Percentiles rank a stretch among this genome's conserved stretches.
Evolutionary conservation across 2,797 vertebrate species (phyloP).

Genomic region (Heliangelus exortis): DNA sequence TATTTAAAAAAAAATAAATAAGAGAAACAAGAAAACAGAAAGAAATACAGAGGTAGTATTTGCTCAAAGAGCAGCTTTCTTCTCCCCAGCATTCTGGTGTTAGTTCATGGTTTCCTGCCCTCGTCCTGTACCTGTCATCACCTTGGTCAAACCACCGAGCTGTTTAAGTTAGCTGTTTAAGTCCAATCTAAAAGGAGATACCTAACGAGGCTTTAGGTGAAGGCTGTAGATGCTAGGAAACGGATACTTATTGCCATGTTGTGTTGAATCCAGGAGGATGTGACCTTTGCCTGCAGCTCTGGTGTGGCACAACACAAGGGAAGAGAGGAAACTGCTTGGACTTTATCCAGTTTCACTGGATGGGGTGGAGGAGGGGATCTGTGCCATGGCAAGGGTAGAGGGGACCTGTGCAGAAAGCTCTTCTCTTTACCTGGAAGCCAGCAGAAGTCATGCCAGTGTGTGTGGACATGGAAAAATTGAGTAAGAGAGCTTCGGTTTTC

Average conservation of each 20-base stretch:
- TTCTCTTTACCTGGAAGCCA: conserved; percentile 10
- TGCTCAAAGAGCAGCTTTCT: neutral
- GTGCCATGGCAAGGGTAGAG: neutral
- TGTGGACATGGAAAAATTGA: neutral
- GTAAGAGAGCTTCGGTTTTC: neutral
- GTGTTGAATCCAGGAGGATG: neutral
- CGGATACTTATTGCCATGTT: neutral
- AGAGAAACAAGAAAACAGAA: neutral
- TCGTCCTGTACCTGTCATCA: neutral
- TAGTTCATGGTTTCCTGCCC: neutral
- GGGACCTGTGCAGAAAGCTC: neutral
- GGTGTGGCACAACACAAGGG: neutral
- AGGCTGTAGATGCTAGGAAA: neutral
- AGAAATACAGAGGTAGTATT: neutral
- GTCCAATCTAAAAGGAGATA: neutral
- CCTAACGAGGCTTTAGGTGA: neutral
- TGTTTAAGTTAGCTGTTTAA: neutral
- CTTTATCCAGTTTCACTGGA: neutral
- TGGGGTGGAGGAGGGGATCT: neutral
- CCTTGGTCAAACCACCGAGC: neutral
- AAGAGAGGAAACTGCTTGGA: neutral
- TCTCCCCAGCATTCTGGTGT: neutral
- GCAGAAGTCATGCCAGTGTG: neutral
- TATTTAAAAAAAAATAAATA: neutral
- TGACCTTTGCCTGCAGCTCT: neutral